Evolutionary conservation across 1,140 invertebrate genomes (phyloP).

Genomic region (Centruroides sculpturatus): DNA sequence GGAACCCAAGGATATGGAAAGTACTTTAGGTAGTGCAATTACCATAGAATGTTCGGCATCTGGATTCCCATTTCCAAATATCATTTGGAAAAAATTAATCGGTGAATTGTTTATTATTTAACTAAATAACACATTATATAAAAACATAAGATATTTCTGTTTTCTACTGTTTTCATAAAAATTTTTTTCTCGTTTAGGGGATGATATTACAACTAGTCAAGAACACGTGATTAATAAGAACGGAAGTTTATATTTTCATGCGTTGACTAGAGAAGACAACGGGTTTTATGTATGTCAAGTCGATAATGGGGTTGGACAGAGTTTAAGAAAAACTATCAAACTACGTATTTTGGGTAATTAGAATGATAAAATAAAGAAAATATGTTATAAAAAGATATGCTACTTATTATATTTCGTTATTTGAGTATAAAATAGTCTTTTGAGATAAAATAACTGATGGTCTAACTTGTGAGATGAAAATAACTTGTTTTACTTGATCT

Average conservation of each 20-base stretch:
- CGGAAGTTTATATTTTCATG: conserved; percentile 40
- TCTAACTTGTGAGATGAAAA: no score
- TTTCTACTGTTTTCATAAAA: no score
- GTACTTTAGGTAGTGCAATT: conserved; percentile 1
- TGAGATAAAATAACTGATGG: no score
- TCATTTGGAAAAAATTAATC: conserved; percentile 19
- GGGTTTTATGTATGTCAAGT: conserved; percentile 37
- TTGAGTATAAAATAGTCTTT: no score
- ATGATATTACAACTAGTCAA: not conserved
- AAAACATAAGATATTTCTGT: no score
- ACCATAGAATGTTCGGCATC: conserved; percentile 16
- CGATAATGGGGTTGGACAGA: conserved; percentile 32
- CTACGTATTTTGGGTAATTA: conserved; percentile 6
- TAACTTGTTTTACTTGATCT: no score
- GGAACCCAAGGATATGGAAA: no score
- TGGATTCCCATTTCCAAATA: conserved; percentile 19
- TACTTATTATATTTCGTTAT: no score
- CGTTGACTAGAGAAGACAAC: conserved; percentile 50
- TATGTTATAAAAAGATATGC: no score
- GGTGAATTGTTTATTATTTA: not conserved
- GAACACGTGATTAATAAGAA: conserved; percentile 1
- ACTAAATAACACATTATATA: no score
- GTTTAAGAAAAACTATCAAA: conserved; percentile 1
- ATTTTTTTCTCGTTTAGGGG: not conserved
- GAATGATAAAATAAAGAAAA: not conserved